phyloP scores from a whole-genome alignment of 2,113 vertebrate genomes.

The Gymnogyps californianus region DNA sequence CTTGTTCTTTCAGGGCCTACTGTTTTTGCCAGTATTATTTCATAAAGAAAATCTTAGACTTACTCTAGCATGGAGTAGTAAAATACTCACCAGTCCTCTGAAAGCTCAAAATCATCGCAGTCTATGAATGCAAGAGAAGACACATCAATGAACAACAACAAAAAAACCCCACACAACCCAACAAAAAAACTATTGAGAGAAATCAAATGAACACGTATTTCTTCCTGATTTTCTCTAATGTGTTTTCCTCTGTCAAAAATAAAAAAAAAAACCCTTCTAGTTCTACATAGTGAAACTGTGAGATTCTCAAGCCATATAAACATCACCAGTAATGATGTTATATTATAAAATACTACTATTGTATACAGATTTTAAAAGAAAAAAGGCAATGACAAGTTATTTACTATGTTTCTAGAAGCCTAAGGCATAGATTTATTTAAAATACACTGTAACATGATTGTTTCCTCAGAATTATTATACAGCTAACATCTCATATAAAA shows the following conservation, averaged over 20 bases:
- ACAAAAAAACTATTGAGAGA: not conserved
- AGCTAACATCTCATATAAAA: not conserved
- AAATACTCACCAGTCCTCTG: not conserved
- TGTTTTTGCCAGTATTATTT: not conserved
- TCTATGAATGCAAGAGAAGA: not conserved
- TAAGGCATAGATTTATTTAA: not conserved
- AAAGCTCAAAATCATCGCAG: not conserved
- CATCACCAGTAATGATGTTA: not conserved
- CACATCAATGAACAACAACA: not conserved
- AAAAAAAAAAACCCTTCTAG: not conserved
- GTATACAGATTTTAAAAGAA: not conserved
- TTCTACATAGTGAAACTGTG: not conserved
- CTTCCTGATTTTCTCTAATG: not conserved
- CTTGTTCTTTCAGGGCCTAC: not conserved
- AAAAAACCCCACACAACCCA: accelerated
- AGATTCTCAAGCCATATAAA: not conserved
- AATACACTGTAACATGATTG: not conserved
- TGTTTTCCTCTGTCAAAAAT: not conserved
- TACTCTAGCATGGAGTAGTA: not conserved
- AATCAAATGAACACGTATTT: not conserved
- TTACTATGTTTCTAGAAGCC: not conserved
- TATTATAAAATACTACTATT: not conserved
- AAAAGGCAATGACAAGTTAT: not conserved
- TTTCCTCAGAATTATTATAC: not conserved
- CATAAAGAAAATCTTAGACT: not conserved